phyloP scores from a whole-genome alignment of 2,797 vertebrate species.

The Oreortyx pictus region DNA sequence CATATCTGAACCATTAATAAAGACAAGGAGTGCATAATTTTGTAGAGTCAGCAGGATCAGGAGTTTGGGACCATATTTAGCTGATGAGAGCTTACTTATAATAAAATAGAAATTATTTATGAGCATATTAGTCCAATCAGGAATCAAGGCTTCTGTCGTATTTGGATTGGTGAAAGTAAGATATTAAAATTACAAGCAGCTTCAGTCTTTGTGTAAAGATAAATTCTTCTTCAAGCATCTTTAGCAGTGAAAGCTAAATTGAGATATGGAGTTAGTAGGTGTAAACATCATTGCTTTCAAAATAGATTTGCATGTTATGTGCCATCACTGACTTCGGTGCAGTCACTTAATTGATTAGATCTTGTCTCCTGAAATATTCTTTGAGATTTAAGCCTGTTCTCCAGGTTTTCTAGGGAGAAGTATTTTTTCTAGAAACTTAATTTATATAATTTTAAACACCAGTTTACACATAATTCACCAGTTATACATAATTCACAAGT shows the following conservation, averaged over 20 bases:
- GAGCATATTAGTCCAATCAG: not conserved
- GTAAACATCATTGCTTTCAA: not conserved
- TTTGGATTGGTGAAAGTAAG: not conserved
- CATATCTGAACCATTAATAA: not conserved
- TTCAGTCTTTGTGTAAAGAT: not conserved
- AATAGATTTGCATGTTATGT: not conserved
- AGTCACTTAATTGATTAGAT: not conserved
- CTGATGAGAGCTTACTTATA: not conserved
- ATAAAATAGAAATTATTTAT: not conserved
- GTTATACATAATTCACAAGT: not conserved
- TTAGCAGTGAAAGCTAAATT: not conserved
- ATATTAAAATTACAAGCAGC: not conserved
- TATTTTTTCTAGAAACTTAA: not conserved
- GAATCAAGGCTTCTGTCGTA: not conserved
- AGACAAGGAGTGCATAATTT: not conserved
- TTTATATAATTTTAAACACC: conserved; percentile 4
- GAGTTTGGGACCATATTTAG: not conserved
- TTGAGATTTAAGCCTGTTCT: not conserved
- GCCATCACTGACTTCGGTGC: not conserved
- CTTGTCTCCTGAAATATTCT: conserved; percentile 10
- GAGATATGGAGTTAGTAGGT: not conserved
- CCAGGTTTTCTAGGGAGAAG: not conserved
- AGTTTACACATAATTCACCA: not conserved
- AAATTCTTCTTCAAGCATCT: not conserved
- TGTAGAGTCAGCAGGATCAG: not conserved